Evolutionary conservation across 2,888 invertebrate genomes (phyloP).

Genomic region (Sinopyrophorus schimmeli): DNA sequence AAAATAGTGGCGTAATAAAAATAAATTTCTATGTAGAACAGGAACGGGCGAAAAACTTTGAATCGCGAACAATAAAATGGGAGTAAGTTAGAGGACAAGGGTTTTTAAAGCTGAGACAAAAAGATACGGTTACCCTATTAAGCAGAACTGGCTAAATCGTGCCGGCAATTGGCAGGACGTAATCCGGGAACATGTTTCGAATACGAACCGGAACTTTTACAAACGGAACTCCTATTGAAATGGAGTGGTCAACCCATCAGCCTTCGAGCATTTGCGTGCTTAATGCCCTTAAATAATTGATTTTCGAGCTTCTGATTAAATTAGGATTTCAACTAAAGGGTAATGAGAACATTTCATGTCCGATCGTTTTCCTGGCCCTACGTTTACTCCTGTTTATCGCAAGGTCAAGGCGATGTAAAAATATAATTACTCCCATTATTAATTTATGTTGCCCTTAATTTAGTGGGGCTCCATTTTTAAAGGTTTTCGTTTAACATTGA

Average conservation of each 20-base stretch:
- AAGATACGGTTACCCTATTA: slow-evolving; percentile 26
- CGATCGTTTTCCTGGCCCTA: too few relatives aligned
- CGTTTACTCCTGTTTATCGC: too few relatives aligned
- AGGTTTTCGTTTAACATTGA: too few relatives aligned
- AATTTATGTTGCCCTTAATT: too few relatives aligned
- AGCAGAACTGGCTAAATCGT: slow-evolving; percentile 25
- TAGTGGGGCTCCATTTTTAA: too few relatives aligned
- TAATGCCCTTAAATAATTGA: slow-evolving; percentile 30
- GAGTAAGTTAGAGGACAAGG: slow-evolving; percentile 14
- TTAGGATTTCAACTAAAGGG: slow-evolving; percentile 20
- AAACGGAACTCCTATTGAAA: slow-evolving; percentile 24
- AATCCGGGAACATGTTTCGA: slow-evolving; percentile 28
- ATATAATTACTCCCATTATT: too few relatives aligned
- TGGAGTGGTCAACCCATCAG: slow-evolving; percentile 27
- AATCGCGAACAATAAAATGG: slow-evolving; percentile 20
- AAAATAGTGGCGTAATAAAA: slow-evolving; percentile 16
- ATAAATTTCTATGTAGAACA: slow-evolving; percentile 19
- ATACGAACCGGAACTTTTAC: slow-evolving; percentile 28
- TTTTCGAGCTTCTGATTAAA: slow-evolving; percentile 29
- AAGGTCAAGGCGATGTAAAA: too few relatives aligned
- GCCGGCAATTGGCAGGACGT: slow-evolving; percentile 31
- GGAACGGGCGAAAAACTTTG: slow-evolving; percentile 16
- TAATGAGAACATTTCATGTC: slow-evolving; percentile 27
- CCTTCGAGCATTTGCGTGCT: slow-evolving; percentile 24
- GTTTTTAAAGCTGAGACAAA: slow-evolving; percentile 18